Conservation (phyloP, 1,140 invertebrate genomes). For the Calycopis cecrops region DNA sequence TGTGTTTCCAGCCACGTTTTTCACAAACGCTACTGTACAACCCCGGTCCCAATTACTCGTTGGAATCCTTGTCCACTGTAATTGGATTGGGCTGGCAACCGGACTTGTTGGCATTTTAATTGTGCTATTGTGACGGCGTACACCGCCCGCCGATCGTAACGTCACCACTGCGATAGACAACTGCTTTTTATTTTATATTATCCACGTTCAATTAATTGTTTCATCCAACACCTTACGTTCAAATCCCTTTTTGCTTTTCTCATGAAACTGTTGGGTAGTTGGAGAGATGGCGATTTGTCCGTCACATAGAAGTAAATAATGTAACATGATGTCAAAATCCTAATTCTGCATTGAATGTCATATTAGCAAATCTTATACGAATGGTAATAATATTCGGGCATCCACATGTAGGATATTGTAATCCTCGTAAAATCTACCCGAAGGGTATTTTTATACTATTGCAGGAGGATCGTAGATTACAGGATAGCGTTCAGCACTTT, state of each 20-base stretch:
- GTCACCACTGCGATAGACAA: slow-evolving; percentile 54
- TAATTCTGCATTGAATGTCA: too few relatives aligned
- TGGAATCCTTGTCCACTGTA: slow-evolving; percentile 70
- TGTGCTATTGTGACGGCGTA: slow-evolving; percentile 70
- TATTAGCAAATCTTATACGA: too few relatives aligned
- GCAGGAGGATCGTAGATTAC: too few relatives aligned
- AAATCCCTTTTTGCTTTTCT: not conserved
- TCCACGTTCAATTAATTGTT: slow-evolving; percentile 41
- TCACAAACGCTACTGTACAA: slow-evolving; percentile 54
- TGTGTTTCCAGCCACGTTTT: slow-evolving; percentile 36
- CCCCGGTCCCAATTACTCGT: slow-evolving; percentile 67
- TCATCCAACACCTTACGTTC: slow-evolving; percentile 33
- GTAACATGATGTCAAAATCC: too few relatives aligned
- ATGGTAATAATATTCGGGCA: too few relatives aligned
- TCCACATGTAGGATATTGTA: too few relatives aligned
- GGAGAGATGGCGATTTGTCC: too few relatives aligned
- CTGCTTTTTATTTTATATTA: slow-evolving; percentile 55
- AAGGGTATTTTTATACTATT: too few relatives aligned
- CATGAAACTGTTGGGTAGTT: not conserved
- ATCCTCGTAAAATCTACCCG: too few relatives aligned
- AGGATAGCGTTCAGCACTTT: too few relatives aligned
- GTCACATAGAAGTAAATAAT: too few relatives aligned
- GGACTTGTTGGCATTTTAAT: slow-evolving; percentile 75
- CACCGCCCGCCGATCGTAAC: slow-evolving; percentile 45
- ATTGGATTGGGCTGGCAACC: slow-evolving; percentile 70